phyloP scores from a whole-genome alignment of 1,140 invertebrate species.

The Drosophila parabipectinata region DNA sequence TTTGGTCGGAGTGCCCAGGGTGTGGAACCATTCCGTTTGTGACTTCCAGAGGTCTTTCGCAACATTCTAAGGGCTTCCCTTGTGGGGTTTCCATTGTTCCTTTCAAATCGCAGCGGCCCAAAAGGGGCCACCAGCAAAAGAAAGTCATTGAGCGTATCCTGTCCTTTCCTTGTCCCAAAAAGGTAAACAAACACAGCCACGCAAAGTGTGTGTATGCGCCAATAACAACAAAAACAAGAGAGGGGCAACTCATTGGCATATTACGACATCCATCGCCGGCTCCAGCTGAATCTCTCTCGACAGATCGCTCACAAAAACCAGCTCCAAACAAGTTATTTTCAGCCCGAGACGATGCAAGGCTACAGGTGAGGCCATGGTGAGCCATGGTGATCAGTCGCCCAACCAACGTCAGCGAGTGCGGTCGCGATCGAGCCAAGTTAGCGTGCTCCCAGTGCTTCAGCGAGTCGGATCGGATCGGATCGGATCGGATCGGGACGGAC shows the following conservation, averaged over 20 bases:
- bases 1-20: not conserved
- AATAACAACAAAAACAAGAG: conserved; percentile 40
- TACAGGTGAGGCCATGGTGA: not conserved
- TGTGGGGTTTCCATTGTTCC: conserved; percentile 20
- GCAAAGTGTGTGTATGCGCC: not conserved
- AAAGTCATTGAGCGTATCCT: conserved; percentile 14
- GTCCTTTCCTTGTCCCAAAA: not conserved
- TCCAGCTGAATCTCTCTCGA: conserved; percentile 29
- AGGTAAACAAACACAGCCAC: not conserved
- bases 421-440: conserved; percentile 47
- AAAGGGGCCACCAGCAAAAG: conserved; percentile 4
- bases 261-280: conserved; percentile 35
- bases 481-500: conserved; percentile 10
- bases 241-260: conserved; percentile 20
- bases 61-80: conserved; percentile 33
- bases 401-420: conserved; percentile 69
- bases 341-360: conserved; percentile 29
- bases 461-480: conserved; percentile 13
- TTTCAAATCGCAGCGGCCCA: conserved; percentile 16
- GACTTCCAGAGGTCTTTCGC: not conserved
- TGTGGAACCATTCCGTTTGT: conserved; percentile 8
- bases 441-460: not conserved
- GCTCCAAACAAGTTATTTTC: conserved; percentile 51
- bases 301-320: conserved; percentile 13
- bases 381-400: conserved; percentile 59